phyloP scores from a whole-genome alignment of 2,113 vertebrate species.

The Sylvilagus bachmani region DNA sequence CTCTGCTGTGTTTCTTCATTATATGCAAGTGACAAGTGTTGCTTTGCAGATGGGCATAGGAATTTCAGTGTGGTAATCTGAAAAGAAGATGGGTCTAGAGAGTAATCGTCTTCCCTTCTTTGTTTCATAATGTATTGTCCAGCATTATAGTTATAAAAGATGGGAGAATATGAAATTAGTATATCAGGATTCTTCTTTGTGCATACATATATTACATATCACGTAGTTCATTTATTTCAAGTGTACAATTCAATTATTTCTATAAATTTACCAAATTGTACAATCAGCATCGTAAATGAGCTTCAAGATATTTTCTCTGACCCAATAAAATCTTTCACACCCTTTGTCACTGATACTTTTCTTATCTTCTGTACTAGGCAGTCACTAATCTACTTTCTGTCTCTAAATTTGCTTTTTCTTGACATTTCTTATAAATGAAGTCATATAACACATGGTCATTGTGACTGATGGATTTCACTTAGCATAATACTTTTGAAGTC shows the following conservation, averaged over 20 bases:
- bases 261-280: constrained; percentile 4
- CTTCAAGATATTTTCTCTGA: constrained; percentile 48
- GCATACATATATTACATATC: not conserved
- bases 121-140: not conserved
- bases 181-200: not conserved
- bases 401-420: not conserved
- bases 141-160: not conserved
- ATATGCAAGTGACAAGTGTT: not conserved
- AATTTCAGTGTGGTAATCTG: not conserved
- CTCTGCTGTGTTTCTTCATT: not conserved
- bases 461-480: constrained; percentile 8
- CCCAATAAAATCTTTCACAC: not conserved
- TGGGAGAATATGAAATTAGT: not conserved
- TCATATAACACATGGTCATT: not conserved
- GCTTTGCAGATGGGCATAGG: not conserved
- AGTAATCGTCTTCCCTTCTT: not conserved
- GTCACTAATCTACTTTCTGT: not conserved
- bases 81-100: constrained; percentile 1
- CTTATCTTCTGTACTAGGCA: not conserved
- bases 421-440: not conserved
- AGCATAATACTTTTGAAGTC: constrained; percentile 41
- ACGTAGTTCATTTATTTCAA: constrained; percentile 27
- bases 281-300: not conserved
- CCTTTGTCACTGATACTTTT: constrained; percentile 13
- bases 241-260: not conserved